Evolutionary conservation across 2,888 invertebrate genomes (phyloP), one percentile per base, ranked within the genome.

Genomic region (Sinopyrophorus schimmeli): DNA sequence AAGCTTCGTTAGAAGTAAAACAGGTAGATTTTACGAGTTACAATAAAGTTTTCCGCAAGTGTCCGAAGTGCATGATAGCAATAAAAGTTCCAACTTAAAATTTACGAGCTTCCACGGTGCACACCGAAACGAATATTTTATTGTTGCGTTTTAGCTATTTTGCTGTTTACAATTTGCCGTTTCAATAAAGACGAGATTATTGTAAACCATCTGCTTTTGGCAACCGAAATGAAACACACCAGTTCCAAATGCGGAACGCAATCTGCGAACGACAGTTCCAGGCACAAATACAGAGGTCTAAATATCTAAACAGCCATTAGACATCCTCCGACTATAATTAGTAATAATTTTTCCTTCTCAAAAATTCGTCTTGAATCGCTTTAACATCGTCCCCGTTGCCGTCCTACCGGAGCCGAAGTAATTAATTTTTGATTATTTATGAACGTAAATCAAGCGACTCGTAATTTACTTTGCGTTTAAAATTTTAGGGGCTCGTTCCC

Each of bases 1-100:
- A 32, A 24, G 24, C 32, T 42, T 31, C 17, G 39, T 39, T 37
- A 39, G 15, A 9, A 27, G n/a, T 35, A 43, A 34, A 34, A 32
- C 17, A 43, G 34, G 43, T 27, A 43, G 35, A 43, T 43, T 43
- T 43, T 43, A 43, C 43, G 43, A 34, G 18, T 3, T 15, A 17
- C 17, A 35, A 26, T 43, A 43, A 43, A 43, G 14, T 43, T 41
- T 14, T 27, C n/a, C n/a, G n/a, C 27, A 5, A 35, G 21, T 26
- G 43, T 34, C 34, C 43, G 17, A 15, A 18, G 17, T 17, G 17
- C 17, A 31, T 5, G n/a, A 16, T 27, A 16, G 9, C 12, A 14
- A 17, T 20, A 42, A 27, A 35, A 27, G 34, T 31, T 24, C 31
- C n/a, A 35, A 17, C 31, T 11, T 21, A 5, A 26, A n/a, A 41